phyloP scores from a whole-genome alignment of 2,797 vertebrate species.

The Selene dorsalis region DNA sequence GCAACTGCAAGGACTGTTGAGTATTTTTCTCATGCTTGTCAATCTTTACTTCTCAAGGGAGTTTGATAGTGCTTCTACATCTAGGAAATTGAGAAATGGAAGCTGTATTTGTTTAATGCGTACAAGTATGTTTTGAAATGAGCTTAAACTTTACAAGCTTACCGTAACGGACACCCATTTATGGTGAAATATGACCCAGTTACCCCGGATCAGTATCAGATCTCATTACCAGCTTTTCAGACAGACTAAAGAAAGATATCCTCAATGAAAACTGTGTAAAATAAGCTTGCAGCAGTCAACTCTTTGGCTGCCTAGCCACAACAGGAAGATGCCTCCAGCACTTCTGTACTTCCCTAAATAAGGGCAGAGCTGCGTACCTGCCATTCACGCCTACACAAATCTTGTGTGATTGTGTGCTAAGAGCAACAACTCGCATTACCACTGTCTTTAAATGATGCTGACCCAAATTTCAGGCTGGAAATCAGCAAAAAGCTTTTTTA shows the following conservation, averaged over 20 bases:
- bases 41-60: too few species aligned
- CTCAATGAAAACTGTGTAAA: background rate
- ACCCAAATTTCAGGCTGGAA: background rate
- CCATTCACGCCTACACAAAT: background rate
- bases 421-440: background rate
- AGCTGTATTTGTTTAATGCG: background rate
- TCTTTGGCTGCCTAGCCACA: background rate
- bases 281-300: background rate
- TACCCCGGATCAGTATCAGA: background rate
- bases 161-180: background rate
- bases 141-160: background rate
- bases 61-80: background rate
- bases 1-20: background rate
- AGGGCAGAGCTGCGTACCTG: slow-evolving; percentile 2
- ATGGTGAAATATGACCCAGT: background rate
- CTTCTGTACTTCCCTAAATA: slow-evolving; percentile 4
- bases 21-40: too few species aligned
- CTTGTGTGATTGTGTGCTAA: background rate
- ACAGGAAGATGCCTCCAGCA: slow-evolving; percentile 1
- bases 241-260: background rate
- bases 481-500: slow-evolving; percentile 7
- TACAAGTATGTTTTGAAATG: background rate
- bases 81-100: background rate
- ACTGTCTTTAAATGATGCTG: slow-evolving; percentile 13
- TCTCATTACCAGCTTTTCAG: slow-evolving; percentile 2